phyloP scores from a whole-genome alignment of 2,113 vertebrate species.

The Neogale vison region DNA sequence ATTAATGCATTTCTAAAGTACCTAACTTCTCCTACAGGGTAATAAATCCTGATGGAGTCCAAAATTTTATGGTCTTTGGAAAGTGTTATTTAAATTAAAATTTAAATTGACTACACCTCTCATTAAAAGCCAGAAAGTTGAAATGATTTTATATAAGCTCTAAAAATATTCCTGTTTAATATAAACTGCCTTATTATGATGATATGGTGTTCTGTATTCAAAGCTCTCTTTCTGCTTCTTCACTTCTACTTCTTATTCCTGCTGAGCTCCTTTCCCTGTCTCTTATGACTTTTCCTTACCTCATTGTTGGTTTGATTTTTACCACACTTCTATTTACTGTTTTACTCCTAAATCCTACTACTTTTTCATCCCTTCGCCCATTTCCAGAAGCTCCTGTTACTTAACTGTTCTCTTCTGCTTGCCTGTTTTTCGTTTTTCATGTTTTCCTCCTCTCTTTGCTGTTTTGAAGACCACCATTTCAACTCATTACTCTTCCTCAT shows the following conservation, averaged over 20 bases:
- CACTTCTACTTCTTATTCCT: background rate
- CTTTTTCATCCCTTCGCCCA: background rate
- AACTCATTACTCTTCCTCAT: background rate
- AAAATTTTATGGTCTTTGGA: conserved; percentile 42
- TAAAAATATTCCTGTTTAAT: conserved; percentile 33
- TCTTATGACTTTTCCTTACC: background rate
- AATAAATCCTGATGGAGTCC: conserved; percentile 1
- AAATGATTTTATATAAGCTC: conserved; percentile 19
- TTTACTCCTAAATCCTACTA: background rate
- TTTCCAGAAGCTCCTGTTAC: background rate
- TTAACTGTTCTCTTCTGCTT: background rate
- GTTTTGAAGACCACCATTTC: background rate
- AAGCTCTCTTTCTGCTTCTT: background rate
- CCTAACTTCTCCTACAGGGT: conserved; percentile 9
- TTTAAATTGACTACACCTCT: conserved; percentile 40
- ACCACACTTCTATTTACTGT: background rate
- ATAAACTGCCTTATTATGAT: background rate
- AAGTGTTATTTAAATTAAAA: conserved; percentile 55
- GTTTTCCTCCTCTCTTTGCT: background rate
- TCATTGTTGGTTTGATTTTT: background rate
- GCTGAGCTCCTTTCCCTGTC: background rate
- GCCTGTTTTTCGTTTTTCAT: background rate
- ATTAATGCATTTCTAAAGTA: conserved; percentile 38
- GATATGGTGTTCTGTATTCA: background rate
- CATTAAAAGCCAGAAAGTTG: conserved; percentile 48